Evolutionary conservation across 2,797 vertebrate genomes (phyloP).

Genomic region (Gadopsis bispinosus): DNA sequence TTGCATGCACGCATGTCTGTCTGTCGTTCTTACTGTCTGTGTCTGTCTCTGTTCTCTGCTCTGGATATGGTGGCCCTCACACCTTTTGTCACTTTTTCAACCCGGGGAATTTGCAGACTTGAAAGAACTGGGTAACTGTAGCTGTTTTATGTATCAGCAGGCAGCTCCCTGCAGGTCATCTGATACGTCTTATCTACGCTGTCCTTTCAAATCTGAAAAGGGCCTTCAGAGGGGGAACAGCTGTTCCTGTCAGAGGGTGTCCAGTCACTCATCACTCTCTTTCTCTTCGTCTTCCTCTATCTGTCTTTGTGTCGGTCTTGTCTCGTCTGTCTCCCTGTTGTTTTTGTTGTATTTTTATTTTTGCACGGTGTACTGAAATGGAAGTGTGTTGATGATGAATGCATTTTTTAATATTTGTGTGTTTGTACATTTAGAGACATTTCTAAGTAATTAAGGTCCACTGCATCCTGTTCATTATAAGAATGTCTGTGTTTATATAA

Average conservation of each 20-base stretch:
- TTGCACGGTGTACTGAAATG: conserved; percentile 54
- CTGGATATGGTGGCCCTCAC: conserved; percentile 35
- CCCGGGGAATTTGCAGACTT: conserved; percentile 64
- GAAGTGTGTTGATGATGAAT: conserved; percentile 22
- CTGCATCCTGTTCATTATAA: conserved; percentile 43
- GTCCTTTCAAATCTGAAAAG: conserved; percentile 73
- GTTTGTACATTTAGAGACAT: not conserved
- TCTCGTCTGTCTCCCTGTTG: conserved; percentile 51
- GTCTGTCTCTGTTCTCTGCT: conserved; percentile 42
- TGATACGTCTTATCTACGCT: conserved; percentile 52
- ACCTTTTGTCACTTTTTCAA: conserved; percentile 30
- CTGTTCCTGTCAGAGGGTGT: conserved; percentile 65
- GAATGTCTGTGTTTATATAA: conserved; percentile 60
- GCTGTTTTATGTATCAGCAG: conserved; percentile 47
- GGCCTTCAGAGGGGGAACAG: conserved; percentile 57
- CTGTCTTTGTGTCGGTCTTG: conserved; percentile 42
- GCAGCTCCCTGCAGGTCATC: conserved; percentile 48
- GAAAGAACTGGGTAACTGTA: conserved; percentile 59
- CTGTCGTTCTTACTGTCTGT: conserved; percentile 43
- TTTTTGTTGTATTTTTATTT: conserved; percentile 30
- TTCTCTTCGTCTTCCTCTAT: conserved; percentile 36
- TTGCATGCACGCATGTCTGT: conserved; percentile 54
- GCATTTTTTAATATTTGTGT: conserved; percentile 9
- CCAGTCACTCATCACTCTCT: conserved; percentile 55
- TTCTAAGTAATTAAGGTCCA: conserved; percentile 2